Base-by-base conservation (phyloP, 2,888 invertebrate species). In the Agonum fuliginosum region DNA sequence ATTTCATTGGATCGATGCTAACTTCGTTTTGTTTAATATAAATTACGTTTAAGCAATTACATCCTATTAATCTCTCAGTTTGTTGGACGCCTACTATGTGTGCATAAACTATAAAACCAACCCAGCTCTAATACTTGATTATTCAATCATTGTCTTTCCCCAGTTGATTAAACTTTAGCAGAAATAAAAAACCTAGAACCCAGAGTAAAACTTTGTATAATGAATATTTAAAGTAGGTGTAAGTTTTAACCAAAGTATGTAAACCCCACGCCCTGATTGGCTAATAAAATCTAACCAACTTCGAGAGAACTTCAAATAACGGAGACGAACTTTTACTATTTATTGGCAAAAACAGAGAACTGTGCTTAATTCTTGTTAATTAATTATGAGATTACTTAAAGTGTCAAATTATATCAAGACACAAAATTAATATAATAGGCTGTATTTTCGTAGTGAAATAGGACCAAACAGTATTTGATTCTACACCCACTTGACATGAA, bases 151-250 rank as follows among this genome's bases (percentile, higher is more conserved):
- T 54, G 24, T n/a, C 24, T n/a, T 54, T 0, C 24, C 24, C 3
- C 54, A 24, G 10, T 54, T 54, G 24, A 54, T 54, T 54, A 54
- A 51, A 24, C 54, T 54, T 54, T 12, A 54, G 24, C 22, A 54
- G 10, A 54, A 54, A 54, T 54, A 54, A 54, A 37, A 27, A 54
- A n/a, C 10, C 20, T 6, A 8, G 20, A n/a, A 22, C 12, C n/a
- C 3, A 54, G 24, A 17, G 6, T 6, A 10, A 54, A 54, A 54
- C 24, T 54, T 54, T 54, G 12, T 22, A 4, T 54, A 54, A 54
- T 54, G 54, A 54, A 54, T 54, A 54, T 54, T 54, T 54, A 54
- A 54, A 54, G 54, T 46, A 19, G 46, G 17, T 54, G 54, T 54
- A 54, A 54, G 22, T 54, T 54, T 54, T 54, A 54, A n/a, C 24